Percentiles rank a stretch among this genome's conserved stretches.
These are phyloP conservation scores for Ennomos erosarius DNA, from an alignment of 2,888 invertebrate genomes.

Conservation along the genomic window DNA sequence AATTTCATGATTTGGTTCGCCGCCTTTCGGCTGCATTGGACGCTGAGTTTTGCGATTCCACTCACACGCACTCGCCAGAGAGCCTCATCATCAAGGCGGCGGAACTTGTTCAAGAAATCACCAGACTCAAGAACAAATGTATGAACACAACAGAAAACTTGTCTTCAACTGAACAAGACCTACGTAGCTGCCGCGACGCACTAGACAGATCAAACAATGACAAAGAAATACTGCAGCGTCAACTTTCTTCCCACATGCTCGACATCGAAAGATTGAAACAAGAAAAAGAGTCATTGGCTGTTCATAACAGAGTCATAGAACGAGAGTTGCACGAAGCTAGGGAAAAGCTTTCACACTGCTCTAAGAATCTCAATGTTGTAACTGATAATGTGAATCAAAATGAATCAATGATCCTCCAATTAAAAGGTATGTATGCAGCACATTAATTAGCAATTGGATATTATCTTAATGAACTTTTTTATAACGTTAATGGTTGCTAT, in stretches of 20 bases:
- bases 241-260: slow-evolving; percentile 88
- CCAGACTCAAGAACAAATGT: slow-evolving; percentile 87
- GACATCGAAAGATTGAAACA: slow-evolving; percentile 90
- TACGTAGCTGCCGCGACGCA: slow-evolving; percentile 87
- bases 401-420: slow-evolving; percentile 87
- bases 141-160: slow-evolving; percentile 86
- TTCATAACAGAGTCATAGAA: slow-evolving; percentile 90
- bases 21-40: slow-evolving; percentile 90
- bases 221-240: slow-evolving; percentile 90
- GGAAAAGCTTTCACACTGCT: slow-evolving; percentile 87
- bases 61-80: slow-evolving; percentile 88
- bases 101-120: slow-evolving; percentile 90
- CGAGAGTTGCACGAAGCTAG: slow-evolving; percentile 89
- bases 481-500: background rate
- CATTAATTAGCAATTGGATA: too few relatives aligned
- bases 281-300: slow-evolving; percentile 91
- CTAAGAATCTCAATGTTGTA: slow-evolving; percentile 87
- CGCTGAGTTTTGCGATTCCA: slow-evolving; percentile 88
- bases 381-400: slow-evolving; percentile 89
- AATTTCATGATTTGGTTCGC: slow-evolving; percentile 89
- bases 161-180: slow-evolving; percentile 87
- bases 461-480: too few relatives aligned
- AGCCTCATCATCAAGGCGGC: slow-evolving; percentile 91
- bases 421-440: slow-evolving; percentile 82
- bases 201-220: slow-evolving; percentile 88